These are phyloP conservation scores for Spilogale gracilis DNA, from an alignment of 2,113 vertebrate genomes.

Conservation along the genomic window DNA sequence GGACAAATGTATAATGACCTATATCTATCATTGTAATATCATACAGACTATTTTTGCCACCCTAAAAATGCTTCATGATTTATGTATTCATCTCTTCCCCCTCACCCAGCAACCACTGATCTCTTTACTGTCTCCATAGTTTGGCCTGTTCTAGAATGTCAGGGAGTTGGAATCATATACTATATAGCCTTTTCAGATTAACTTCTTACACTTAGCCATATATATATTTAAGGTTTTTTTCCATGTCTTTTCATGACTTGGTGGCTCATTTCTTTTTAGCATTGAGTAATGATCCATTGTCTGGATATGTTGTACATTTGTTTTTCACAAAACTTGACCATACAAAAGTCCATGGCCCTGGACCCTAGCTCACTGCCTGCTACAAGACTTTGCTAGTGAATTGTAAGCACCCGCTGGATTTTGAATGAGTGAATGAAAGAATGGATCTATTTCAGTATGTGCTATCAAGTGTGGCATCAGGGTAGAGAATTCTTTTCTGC, in stretches of 20 bases:
- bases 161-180: neutral
- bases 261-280: neutral
- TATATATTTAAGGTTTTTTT: neutral
- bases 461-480: neutral
- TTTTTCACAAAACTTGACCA: neutral
- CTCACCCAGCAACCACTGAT: neutral
- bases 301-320: neutral
- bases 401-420: neutral
- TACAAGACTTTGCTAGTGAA: neutral
- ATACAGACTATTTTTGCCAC: neutral
- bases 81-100: neutral
- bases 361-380: neutral
- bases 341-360: neutral
- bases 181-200: neutral
- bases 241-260: neutral
- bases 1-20: neutral
- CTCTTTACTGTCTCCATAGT: neutral
- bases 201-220: neutral
- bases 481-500: slow-evolving; percentile 21
- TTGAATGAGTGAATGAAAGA: neutral
- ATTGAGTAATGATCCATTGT: neutral
- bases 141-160: neutral
- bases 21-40: neutral
- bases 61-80: neutral
- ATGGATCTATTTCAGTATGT: neutral